A percentile compares a stretch with the other conserved stretches of the same genome.
Evolutionary conservation across 2,888 invertebrate species (phyloP).

Genomic region (Drosophila meridiana): DNA sequence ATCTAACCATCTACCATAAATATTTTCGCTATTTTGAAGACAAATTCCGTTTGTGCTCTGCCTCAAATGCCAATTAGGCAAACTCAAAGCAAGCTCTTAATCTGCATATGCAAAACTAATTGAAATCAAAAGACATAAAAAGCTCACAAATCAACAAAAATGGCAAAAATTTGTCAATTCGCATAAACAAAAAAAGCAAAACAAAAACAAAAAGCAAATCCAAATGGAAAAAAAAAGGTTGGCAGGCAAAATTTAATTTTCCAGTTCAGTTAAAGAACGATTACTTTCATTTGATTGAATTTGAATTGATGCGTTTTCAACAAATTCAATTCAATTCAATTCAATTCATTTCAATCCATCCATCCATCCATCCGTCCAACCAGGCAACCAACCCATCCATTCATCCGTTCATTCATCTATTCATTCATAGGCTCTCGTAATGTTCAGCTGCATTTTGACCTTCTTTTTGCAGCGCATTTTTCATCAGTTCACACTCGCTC

Average conservation of each 20-base stretch:
- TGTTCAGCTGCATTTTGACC: conserved; percentile 51
- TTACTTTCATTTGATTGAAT: conserved; percentile 67
- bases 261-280: conserved; percentile 44
- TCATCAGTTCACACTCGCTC: conserved; percentile 1
- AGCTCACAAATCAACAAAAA: conserved; percentile 12
- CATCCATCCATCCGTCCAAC: conserved; percentile 11
- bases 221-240: conserved; percentile 17
- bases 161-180: conserved; percentile 16
- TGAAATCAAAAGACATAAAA: conserved; percentile 22
- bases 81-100: neutral
- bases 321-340: conserved; percentile 40
- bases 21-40: neutral
- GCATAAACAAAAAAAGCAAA: neutral
- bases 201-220: neutral
- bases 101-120: conserved; percentile 33
- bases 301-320: conserved; percentile 49
- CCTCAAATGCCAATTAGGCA: neutral
- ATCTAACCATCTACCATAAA: neutral
- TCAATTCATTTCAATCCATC: conserved; percentile 36
- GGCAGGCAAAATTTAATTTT: conserved; percentile 52
- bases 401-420: conserved; percentile 8
- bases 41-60: neutral
- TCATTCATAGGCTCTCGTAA: conserved; percentile 20
- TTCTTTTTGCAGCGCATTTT: conserved; percentile 41
- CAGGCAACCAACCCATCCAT: neutral